Percentiles rank a stretch among this genome's conserved stretches.
Conservation (phyloP, 2,888 invertebrate genomes). For the Arctia plantaginis region DNA sequence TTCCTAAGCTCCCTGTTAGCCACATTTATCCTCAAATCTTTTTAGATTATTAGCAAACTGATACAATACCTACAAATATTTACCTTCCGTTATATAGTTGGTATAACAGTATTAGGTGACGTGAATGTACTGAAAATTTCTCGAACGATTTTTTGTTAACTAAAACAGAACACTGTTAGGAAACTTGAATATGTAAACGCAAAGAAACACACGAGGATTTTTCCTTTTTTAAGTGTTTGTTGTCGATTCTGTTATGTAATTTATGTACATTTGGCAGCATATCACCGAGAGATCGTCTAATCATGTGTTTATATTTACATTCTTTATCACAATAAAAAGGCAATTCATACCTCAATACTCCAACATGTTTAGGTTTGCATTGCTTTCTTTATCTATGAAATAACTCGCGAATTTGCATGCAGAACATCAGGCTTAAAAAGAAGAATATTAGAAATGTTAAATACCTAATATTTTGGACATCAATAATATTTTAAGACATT, state of each 20-base stretch:
- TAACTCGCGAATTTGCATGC: neutral
- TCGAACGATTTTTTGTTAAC: neutral
- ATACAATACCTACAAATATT: neutral
- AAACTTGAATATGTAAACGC: conserved; percentile 6
- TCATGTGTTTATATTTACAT: conserved; percentile 8
- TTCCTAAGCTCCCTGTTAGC: too few species aligned
- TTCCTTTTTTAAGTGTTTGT: conserved; percentile 13
- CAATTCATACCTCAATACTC: neutral
- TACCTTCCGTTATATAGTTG: neutral
- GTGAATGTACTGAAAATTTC: neutral
- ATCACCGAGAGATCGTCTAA: conserved; percentile 13
- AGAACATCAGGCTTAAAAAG: too few species aligned
- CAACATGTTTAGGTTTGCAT: neutral
- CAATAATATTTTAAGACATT: too few species aligned
- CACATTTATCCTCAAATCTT: neutral
- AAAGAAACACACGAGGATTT: conserved; percentile 19
- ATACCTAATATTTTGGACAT: too few species aligned
- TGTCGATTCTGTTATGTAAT: conserved; percentile 11
- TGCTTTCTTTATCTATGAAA: conserved; percentile 7
- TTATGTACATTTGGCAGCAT: conserved; percentile 20
- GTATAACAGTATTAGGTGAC: neutral
- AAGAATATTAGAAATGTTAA: too few species aligned
- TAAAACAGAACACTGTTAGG: neutral
- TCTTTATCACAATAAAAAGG: conserved; percentile 13
- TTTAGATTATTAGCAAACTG: neutral